Evolutionary conservation across 2,113 vertebrate genomes (phyloP).

Genomic region (Phaetusa simplex): DNA sequence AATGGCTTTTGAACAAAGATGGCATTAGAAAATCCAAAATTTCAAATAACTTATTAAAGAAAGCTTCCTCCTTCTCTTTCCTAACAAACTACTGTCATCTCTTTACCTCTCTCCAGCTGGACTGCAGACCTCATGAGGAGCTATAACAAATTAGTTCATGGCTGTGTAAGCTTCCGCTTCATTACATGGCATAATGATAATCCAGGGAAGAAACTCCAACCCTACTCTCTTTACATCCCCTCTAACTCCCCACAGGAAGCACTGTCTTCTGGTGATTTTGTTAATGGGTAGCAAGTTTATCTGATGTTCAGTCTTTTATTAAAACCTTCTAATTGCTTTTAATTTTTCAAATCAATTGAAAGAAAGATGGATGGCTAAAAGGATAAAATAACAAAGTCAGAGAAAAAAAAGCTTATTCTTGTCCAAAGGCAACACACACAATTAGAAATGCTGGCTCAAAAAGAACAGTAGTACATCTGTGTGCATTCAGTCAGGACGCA

Average conservation of each 20-base stretch:
- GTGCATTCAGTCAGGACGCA: background rate
- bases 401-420: background rate
- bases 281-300: conserved; percentile 38
- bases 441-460: background rate
- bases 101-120: conserved; percentile 42
- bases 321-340: conserved; percentile 51
- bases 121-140: conserved; percentile 61
- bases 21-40: conserved; percentile 4
- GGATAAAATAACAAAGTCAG: background rate
- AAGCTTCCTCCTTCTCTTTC: background rate
- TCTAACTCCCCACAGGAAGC: conserved; percentile 26
- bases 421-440: background rate
- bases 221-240: background rate
- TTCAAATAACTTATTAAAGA: background rate
- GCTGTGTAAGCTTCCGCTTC: conserved; percentile 68
- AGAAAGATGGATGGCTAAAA: conserved; percentile 3
- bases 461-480: background rate
- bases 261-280: background rate
- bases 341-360: conserved; percentile 46
- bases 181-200: conserved; percentile 61
- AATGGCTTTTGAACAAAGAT: conserved; percentile 1
- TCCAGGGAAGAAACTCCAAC: conserved; percentile 25
- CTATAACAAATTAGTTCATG: conserved; percentile 61
- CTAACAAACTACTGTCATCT: conserved; percentile 19
- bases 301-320: conserved; percentile 2